These are phyloP conservation scores for Noctua janthe DNA, from an alignment of 2,888 invertebrate species.

Conservation along the genomic window DNA sequence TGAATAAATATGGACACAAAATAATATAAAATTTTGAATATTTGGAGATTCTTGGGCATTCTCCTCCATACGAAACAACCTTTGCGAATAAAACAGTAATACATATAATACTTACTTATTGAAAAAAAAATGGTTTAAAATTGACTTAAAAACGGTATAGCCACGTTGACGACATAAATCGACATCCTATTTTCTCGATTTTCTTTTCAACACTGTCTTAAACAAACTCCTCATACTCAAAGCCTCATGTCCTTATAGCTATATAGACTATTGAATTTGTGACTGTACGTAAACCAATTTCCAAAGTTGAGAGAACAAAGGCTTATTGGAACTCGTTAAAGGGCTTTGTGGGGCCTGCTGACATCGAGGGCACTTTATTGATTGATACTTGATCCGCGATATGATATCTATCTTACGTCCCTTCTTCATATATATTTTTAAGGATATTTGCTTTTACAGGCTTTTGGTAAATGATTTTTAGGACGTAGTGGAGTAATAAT, in stretches of 20 bases:
- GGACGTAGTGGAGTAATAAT: not conserved
- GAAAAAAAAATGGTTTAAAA: not conserved
- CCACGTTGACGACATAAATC: not conserved
- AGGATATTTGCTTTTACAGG: conserved; percentile 5
- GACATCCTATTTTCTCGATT: not conserved
- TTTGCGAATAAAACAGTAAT: not conserved
- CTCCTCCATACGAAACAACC: not conserved
- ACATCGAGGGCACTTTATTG: conserved; percentile 71
- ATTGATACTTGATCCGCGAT: conserved; percentile 69
- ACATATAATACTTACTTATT: not conserved
- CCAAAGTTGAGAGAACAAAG: conserved; percentile 70
- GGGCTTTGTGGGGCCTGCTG: conserved; percentile 73
- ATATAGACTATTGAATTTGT: conserved; percentile 53
- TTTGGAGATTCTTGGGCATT: not conserved
- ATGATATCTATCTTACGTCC: conserved; percentile 38
- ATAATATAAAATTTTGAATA: not conserved
- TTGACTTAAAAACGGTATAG: not conserved
- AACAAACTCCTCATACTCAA: conserved; percentile 36
- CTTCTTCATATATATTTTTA: conserved; percentile 20
- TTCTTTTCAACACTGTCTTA: not conserved
- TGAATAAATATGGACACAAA: too few relatives aligned
- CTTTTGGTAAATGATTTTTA: conserved; percentile 16
- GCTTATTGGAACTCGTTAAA: conserved; percentile 74
- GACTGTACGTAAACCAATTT: conserved; percentile 65
- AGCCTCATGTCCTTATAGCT: conserved; percentile 21